phyloP scores from a whole-genome alignment of 2,113 vertebrate genomes.

The Spermophilus dauricus region DNA sequence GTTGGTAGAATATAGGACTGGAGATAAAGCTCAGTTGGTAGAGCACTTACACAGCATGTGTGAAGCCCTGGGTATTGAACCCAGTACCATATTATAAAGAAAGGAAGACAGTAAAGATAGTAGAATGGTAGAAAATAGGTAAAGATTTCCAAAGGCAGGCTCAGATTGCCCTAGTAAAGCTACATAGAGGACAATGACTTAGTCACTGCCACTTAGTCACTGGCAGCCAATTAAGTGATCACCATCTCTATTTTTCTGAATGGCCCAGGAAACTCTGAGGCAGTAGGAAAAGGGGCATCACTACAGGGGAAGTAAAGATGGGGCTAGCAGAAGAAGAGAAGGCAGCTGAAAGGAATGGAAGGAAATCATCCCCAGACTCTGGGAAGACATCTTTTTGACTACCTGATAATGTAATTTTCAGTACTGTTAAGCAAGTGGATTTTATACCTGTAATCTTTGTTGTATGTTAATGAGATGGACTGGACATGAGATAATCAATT shows the following conservation, averaged over 20 bases:
- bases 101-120: neutral
- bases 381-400: slow-evolving; percentile 21
- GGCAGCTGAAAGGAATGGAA: neutral
- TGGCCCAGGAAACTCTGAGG: neutral
- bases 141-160: neutral
- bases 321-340: neutral
- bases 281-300: neutral
- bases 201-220: neutral
- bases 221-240: neutral
- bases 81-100: too few species aligned
- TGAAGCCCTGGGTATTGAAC: too few species aligned
- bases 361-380: neutral
- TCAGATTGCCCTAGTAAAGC: neutral
- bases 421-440: slow-evolving; percentile 14
- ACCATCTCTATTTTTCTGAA: neutral
- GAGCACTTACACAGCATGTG: too few species aligned
- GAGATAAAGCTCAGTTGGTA: too few species aligned
- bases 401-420: neutral
- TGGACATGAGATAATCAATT: slow-evolving; percentile 22
- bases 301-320: neutral
- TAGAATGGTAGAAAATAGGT: neutral
- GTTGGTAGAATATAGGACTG: too few species aligned
- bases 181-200: neutral
- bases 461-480: slow-evolving; percentile 40
- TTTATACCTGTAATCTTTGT: slow-evolving; percentile 25